These are phyloP conservation scores for Tragelaphus strepsiceros DNA, from an alignment of 2,113 vertebrate species.

Conservation along the genomic window DNA sequence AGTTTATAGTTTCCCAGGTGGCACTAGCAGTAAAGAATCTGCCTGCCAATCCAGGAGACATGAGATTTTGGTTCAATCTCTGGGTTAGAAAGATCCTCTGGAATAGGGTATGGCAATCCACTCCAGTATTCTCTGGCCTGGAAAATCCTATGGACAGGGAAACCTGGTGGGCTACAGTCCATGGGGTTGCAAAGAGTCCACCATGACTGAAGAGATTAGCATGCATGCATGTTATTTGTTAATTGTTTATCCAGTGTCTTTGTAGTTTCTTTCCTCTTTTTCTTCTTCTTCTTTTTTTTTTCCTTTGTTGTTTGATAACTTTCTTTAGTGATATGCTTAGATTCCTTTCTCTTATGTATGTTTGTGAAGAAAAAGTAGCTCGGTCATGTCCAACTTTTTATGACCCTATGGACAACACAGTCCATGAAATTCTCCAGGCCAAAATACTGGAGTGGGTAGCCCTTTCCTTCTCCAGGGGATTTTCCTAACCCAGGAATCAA, in stretches of 20 bases:
- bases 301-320: neutral
- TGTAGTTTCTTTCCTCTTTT: neutral
- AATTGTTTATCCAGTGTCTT: neutral
- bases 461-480: neutral
- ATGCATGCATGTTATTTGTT: neutral
- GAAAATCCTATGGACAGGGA: neutral
- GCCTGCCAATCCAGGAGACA: neutral
- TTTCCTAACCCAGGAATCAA: neutral
- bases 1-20: neutral
- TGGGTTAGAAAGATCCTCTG: neutral
- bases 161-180: neutral
- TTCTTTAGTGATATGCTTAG: neutral
- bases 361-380: neutral
- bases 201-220: neutral
- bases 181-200: neutral
- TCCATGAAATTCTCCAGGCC: neutral
- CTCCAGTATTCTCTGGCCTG: neutral
- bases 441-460: neutral
- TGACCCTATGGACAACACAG: neutral
- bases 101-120: neutral
- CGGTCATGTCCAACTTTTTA: rapidly evolving
- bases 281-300: neutral
- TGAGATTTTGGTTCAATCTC: neutral
- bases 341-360: neutral
- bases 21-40: neutral